Base-by-base conservation (phyloP, 1,140 invertebrate species). In the Araneus ventricosus region DNA sequence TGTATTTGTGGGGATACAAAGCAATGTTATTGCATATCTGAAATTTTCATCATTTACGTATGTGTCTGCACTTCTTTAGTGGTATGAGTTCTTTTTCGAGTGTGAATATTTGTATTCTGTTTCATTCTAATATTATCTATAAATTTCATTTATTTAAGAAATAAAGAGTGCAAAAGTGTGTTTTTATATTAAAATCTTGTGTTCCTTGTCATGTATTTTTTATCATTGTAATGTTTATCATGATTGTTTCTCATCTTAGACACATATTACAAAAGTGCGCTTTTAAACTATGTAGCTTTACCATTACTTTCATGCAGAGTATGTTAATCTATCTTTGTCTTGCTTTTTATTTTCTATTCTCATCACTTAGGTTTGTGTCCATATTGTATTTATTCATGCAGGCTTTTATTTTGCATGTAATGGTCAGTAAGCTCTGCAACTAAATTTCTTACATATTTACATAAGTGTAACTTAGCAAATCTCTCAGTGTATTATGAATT, bases 381-480 rank as follows among this genome's bases (percentile, higher is more conserved):
- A 27, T 27, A 67, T 67, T 67, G 27, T 67, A 67, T 67, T 67
- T 67, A 67, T 67, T 67, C 63, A 27, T 67, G 63, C 63, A 27
- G 63, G 63, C 63, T 67, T 67, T 67, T 67, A 27, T 27, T 67
- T 67, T 67, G 7, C 27, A 30, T 30, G 63, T 30, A 67, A 67
- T 67, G n/a, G 27, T 67, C n/a, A 67, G 27, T 39, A 34, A 39
- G 34, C 75, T 80, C 22, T 41, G 37, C 30, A 80, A 80, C 17
- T 39, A 37, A 41, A 80, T 34, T 37, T 37, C 30, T 41, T 34
- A 80, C 24, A 27, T 8, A 41, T 80, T 80, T 80, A 80, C 75
- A 80, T 34, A 41, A 80, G 75, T 80, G 75, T 80, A 80, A 37
- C 75, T 80, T 80, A 80, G 75, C 75, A 80, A 80, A 80, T 17